phyloP scores from a whole-genome alignment of 1,140 invertebrate genomes.

The Coelopa frigida region DNA sequence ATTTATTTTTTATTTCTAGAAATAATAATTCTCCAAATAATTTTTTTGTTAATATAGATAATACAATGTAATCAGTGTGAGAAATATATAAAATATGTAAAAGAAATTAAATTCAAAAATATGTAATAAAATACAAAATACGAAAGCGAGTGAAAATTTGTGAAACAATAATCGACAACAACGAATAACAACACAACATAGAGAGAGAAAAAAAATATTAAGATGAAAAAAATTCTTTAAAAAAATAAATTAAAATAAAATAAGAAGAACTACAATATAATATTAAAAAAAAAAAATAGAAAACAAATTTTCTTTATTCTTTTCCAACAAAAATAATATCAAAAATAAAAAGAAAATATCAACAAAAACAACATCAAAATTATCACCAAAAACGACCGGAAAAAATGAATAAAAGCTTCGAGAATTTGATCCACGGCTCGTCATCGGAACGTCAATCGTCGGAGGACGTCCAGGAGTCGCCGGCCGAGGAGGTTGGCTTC shows the following conservation, averaged over 20 bases:
- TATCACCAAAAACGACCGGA: neutral
- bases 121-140: too few species aligned
- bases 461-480: slow-evolving; percentile 35
- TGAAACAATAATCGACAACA: too few species aligned
- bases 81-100: too few species aligned
- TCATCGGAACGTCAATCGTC: slow-evolving; percentile 32
- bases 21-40: too few species aligned
- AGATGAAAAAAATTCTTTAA: neutral
- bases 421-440: slow-evolving; percentile 29
- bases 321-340: neutral
- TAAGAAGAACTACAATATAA: slow-evolving; percentile 2
- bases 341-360: slow-evolving; percentile 1
- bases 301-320: neutral
- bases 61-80: too few species aligned
- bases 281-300: neutral
- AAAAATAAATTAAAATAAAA: neutral
- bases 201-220: neutral
- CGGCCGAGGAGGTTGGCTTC: slow-evolving; percentile 17
- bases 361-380: neutral
- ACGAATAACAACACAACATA: too few species aligned
- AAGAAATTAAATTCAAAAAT: too few species aligned
- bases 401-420: slow-evolving; percentile 40
- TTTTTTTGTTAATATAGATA: too few species aligned
- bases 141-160: too few species aligned
- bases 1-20: too few species aligned